Conservation (phyloP, 2,888 invertebrate species). For the Dioctria rufipes region DNA sequence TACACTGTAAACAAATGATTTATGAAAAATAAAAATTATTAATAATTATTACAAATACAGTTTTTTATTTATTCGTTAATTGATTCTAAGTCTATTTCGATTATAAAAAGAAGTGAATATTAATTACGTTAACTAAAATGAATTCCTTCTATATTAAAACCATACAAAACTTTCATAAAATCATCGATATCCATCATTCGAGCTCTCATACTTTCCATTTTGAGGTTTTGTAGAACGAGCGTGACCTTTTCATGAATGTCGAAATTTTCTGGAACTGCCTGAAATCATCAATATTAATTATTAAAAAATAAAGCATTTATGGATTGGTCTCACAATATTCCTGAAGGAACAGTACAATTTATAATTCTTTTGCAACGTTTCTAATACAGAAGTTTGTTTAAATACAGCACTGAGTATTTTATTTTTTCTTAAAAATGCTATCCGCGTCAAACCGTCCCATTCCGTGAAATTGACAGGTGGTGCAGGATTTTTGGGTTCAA, state of each 20-base stretch:
- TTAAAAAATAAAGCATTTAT: neutral
- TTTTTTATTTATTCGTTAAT: too few relatives aligned
- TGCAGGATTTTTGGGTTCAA: conserved; percentile 97
- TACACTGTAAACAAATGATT: too few relatives aligned
- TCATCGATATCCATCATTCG: conserved; percentile 97
- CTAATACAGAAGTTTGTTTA: conserved; percentile 86
- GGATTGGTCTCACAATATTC: conserved; percentile 76
- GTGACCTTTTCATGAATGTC: conserved; percentile 87
- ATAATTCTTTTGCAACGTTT: conserved; percentile 93
- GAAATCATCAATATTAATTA: conserved; percentile 63
- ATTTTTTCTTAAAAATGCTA: conserved; percentile 96
- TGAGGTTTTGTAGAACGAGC: conserved; percentile 78
- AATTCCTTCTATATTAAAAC: conserved; percentile 93
- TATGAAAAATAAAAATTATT: too few relatives aligned
- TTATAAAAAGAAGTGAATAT: too few relatives aligned
- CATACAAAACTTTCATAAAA: conserved; percentile 88
- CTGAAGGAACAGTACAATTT: conserved; percentile 88
- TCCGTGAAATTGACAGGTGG: conserved; percentile 96
- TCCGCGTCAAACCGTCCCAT: conserved; percentile 98
- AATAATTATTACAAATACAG: too few relatives aligned
- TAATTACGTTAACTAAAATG: conserved; percentile 77
- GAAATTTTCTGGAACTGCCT: conserved; percentile 85
- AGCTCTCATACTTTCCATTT: conserved; percentile 85
- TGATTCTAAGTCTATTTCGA: too few relatives aligned
- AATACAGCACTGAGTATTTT: conserved; percentile 94